Base-by-base conservation (phyloP, 2,797 vertebrate species). In the Scyliorhinus canicula region DNA sequence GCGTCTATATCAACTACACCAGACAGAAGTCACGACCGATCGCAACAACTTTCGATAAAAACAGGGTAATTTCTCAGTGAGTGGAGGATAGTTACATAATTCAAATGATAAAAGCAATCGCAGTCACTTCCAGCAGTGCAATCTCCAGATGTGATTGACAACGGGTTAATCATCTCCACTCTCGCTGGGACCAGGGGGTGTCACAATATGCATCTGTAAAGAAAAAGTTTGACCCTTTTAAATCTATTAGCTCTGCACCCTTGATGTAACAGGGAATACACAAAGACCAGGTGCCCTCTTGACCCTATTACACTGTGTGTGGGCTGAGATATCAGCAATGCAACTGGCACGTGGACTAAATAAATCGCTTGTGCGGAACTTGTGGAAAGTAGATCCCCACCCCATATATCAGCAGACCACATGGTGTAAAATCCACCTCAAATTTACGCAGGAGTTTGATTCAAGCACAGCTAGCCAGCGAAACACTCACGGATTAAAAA, bases 401-500 rank as follows among this genome's bases (percentile, higher is more conserved):
- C 93, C 67, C 47, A 21, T 91, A 69, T 50, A 28, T 52, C 67
- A 94, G 21, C 35, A 71, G 93, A n/a, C 28, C 14, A 71, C 35
- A 52, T 69, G 19, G 28, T 74, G 50, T 55, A 74, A 94, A 71
- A 94, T 35, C 67, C 47, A 94, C 31, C 93, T 74, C 31, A 74
- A 50, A 74, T 74, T 94, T 94, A n/a, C 47, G 71, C 67, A 74
- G 63, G 14, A 94, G 67, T 69, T 94, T 69, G 50, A 52, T 94
- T 94, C 28, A 94, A 65, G 44, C 65, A 52, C 91, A 93, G 67
- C 63, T 65, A 65, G 63, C 67, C 93, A 94, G 31, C 67, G 19
- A n/a, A 74, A 94, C 93, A 69, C 93, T 94, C 67, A 94, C 8
- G 67, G 93, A 94, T 94, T 94, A 94, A 94, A 50, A 94, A 94